phyloP scores from a whole-genome alignment of 2,113 vertebrate species.

The Dryoscopus gambensis region DNA sequence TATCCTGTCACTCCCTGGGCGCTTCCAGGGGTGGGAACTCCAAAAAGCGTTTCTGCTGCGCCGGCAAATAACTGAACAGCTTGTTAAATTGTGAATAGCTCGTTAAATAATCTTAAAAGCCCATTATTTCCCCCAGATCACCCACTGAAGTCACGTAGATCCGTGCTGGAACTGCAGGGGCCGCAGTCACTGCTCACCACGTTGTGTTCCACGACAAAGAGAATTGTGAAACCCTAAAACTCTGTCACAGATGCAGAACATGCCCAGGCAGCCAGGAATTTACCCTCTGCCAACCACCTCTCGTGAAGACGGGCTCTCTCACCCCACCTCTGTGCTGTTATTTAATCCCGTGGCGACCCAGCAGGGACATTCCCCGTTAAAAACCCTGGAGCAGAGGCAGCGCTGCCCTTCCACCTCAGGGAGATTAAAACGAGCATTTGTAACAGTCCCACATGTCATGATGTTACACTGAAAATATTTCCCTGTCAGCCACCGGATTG shows the following conservation, averaged over 20 bases:
- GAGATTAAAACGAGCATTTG: neutral
- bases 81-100: neutral
- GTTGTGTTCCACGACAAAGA: fast-evolving
- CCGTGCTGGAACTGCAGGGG: fast-evolving
- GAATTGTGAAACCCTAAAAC: fast-evolving
- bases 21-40: neutral
- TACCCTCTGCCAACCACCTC: neutral
- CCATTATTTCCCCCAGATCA: neutral
- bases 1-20: fast-evolving
- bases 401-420: neutral
- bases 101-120: neutral
- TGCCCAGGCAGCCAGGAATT: fast-evolving
- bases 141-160: fast-evolving
- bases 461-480: neutral
- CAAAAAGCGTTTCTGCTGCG: neutral
- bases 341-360: neutral
- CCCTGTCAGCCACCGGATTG: neutral
- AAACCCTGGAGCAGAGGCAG: neutral
- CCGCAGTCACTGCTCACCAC: fast-evolving
- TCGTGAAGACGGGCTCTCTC: neutral
- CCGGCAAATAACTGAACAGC: neutral
- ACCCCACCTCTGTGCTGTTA: neutral
- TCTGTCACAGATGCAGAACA: neutral
- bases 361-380: fast-evolving
- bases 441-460: neutral